A percentile compares a stretch with the other conserved stretches of the same genome.
These are phyloP conservation scores for Nycticebus coucang DNA, from an alignment of 2,113 vertebrate species.

Conservation along the genomic window DNA sequence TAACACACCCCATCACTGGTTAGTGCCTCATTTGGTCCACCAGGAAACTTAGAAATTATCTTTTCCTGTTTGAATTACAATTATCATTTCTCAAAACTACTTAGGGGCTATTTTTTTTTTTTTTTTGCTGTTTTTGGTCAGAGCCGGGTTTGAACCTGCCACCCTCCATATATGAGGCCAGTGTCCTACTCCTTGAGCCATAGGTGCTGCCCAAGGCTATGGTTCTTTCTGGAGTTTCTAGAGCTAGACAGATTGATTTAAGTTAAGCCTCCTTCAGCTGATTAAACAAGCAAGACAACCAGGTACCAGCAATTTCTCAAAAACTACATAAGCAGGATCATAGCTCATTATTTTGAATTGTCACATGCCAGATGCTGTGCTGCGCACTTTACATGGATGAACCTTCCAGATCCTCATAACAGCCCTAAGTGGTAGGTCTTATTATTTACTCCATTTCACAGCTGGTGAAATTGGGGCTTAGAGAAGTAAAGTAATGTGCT, in stretches of 20 bases:
- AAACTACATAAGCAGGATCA: background rate
- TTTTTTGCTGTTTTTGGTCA: no score
- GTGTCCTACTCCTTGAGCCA: no score
- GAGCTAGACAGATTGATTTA: conserved; percentile 9
- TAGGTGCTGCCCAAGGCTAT: background rate
- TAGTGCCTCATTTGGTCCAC: conserved; percentile 17
- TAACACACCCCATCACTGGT: background rate
- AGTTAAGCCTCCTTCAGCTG: conserved; percentile 29
- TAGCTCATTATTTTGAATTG: conserved; percentile 4
- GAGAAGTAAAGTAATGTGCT: background rate
- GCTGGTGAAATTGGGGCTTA: conserved; percentile 17
- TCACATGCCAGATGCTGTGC: background rate
- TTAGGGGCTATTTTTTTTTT: background rate
- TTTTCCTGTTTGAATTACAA: background rate
- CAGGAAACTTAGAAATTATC: conserved; percentile 20
- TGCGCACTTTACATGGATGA: background rate
- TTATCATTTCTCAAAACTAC: conserved; percentile 42
- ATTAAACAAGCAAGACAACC: background rate
- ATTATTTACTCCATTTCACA: conserved; percentile 30
- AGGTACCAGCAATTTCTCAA: conserved; percentile 13
- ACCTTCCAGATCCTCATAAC: background rate
- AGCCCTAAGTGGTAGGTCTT: background rate
- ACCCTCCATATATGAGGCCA: no score
- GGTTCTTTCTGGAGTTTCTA: conserved; percentile 31
- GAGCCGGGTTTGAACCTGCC: no score